A percentile compares a stretch with the other conserved stretches of the same genome.
phyloP scores from a whole-genome alignment of 2,797 vertebrate genomes.

The Gadopsis marmoratus region DNA sequence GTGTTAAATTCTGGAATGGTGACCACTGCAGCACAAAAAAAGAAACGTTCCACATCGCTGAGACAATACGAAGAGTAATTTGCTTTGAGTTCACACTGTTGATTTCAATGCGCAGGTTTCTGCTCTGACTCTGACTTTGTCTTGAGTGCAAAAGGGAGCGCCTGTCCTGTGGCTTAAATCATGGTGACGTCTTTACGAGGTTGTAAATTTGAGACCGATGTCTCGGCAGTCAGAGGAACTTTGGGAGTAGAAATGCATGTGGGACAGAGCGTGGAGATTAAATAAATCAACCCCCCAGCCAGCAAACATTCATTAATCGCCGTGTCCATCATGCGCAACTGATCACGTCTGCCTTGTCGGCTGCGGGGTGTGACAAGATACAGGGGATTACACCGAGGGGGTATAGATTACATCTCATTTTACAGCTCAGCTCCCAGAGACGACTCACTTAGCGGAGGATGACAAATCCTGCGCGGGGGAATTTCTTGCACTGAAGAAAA shows the following conservation, averaged over 20 bases:
- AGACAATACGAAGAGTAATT: constrained; percentile 15
- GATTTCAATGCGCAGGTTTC: constrained; percentile 11
- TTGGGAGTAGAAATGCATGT: constrained; percentile 69
- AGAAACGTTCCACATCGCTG: background rate
- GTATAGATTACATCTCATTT: constrained; percentile 77
- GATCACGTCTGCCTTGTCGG: constrained; percentile 60
- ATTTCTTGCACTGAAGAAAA: constrained; percentile 63
- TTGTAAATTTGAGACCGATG: constrained; percentile 79
- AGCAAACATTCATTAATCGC: constrained; percentile 75
- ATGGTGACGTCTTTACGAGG: constrained; percentile 80
- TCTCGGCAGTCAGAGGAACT: constrained; percentile 73
- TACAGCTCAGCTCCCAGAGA: constrained; percentile 62
- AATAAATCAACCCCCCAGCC: constrained; percentile 76
- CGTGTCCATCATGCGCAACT: constrained; percentile 73
- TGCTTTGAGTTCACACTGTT: constrained; percentile 33
- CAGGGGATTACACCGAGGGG: constrained; percentile 50
- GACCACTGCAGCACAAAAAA: background rate
- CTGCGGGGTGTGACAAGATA: constrained; percentile 57
- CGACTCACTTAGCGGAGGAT: constrained; percentile 72
- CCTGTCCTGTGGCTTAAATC: constrained; percentile 76
- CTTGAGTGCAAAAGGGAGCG: constrained; percentile 36
- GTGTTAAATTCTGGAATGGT: constrained; percentile 19
- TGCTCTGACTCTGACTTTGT: constrained; percentile 19
- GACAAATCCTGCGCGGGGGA: constrained; percentile 68
- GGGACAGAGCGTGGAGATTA: constrained; percentile 57